phyloP scores from a whole-genome alignment of 2,888 invertebrate genomes.

The Leptinotarsa tumamoca region DNA sequence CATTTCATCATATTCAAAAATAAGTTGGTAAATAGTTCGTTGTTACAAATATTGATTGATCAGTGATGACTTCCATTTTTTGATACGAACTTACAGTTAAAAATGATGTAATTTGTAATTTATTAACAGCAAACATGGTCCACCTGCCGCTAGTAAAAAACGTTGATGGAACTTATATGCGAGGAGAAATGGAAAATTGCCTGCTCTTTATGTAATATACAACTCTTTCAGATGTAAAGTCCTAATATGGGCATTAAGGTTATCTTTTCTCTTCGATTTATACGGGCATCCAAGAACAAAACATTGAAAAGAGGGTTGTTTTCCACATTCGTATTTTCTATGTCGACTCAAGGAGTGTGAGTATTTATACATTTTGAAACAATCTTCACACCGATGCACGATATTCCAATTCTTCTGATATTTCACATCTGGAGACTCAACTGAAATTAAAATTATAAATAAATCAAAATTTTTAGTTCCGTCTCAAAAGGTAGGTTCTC shows the following conservation, averaged over 20 bases:
- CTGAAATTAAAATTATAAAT: constrained; percentile 30
- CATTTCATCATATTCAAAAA: too few relatives aligned
- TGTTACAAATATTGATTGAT: too few relatives aligned
- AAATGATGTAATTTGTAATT: too few relatives aligned
- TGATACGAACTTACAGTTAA: too few relatives aligned
- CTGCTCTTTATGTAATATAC: constrained; percentile 45
- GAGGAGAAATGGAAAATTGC: not conserved
- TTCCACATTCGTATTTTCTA: constrained; percentile 58
- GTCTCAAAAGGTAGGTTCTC: not conserved
- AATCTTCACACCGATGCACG: constrained; percentile 48
- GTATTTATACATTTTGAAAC: constrained; percentile 57
- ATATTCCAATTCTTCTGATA: constrained; percentile 23
- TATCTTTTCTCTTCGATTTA: constrained; percentile 57
- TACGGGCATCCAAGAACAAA: constrained; percentile 53
- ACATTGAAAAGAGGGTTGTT: constrained; percentile 55
- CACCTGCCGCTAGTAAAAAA: too few relatives aligned
- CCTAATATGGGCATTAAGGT: constrained; percentile 56
- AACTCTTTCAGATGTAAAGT: constrained; percentile 51
- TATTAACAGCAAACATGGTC: too few relatives aligned
- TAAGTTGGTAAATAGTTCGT: too few relatives aligned
- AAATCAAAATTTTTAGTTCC: not conserved
- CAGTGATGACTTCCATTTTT: too few relatives aligned
- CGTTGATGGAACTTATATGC: not conserved
- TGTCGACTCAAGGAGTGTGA: constrained; percentile 56
- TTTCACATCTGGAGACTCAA: constrained; percentile 25